Base-by-base conservation (phyloP, 2,888 invertebrate genomes). In the Microctonus hyperodae region DNA sequence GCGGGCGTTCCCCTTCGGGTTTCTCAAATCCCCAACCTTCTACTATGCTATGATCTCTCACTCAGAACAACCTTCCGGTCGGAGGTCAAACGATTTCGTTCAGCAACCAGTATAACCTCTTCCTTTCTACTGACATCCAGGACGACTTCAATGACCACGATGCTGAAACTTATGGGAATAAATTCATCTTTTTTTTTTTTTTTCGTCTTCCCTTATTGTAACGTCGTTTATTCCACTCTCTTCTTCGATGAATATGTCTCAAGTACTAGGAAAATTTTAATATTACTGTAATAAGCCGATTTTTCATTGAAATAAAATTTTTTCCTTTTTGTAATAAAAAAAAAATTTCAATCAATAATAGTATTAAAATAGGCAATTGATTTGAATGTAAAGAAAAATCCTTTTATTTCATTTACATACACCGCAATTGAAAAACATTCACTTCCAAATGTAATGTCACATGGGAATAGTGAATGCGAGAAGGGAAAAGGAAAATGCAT, bases 221-320 rank as follows among this genome's bases (percentile, higher is more conserved):
- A n/a, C n/a, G n/a, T n/a, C n/a, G n/a, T n/a, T 23, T 16, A 1
- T 16, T 7, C n/a, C 10, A n/a, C 20, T 11, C 33, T 33, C 65
- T 60, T 60, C 48, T 63, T 44, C 68, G 62, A 68, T 71, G 64
- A 70, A 68, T 66, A 70, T 71, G n/a, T 71, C 70, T 71, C 67
- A 62, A 68, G 71, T 70, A 50, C 67, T 67, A 53, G 50, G 37
- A 68, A 71, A 65, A 67, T 70, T 70, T 68, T 69, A 71, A 71
- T 71, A 71, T 70, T 66, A 44, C 16, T 2, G 1, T 44, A 16
- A 44, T 44, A 20, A 16, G 3, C 44, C 16, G 16, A 44, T n/a
- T 44, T 44, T n/a, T 5, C 20, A n/a, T 7, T 44, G 16, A 16
- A 1, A 16, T 28, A 7, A 28, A 28, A 5, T 5, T 28, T 28